Evolutionary conservation across 2,113 vertebrate species (phyloP).

Genomic region (Thamnophis sirtalis): DNA sequence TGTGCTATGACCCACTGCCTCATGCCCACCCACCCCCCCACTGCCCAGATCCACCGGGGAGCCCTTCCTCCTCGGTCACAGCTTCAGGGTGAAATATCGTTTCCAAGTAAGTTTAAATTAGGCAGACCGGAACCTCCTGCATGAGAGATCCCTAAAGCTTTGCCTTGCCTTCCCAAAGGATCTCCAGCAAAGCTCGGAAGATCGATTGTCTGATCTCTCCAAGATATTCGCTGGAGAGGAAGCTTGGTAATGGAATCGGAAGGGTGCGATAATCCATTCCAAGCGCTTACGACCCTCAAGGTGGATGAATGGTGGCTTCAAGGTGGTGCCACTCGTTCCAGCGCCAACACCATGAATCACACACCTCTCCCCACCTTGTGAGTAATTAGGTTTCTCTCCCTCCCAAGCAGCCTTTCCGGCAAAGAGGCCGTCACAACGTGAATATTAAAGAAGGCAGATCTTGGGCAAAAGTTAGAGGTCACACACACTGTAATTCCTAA

Average conservation of each 20-base stretch:
- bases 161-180: rapidly evolving
- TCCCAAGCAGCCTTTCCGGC: slow-evolving; percentile 38
- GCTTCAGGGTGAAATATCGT: neutral
- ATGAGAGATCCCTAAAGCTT: neutral
- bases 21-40: too few relatives aligned
- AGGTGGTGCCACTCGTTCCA: slow-evolving; percentile 57
- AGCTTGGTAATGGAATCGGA: slow-evolving; percentile 35
- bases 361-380: slow-evolving; percentile 39
- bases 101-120: slow-evolving; percentile 28
- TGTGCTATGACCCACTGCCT: slow-evolving; percentile 1
- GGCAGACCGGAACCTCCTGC: slow-evolving; percentile 18
- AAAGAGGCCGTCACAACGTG: slow-evolving; percentile 47
- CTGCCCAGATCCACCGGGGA: neutral
- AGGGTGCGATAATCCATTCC: slow-evolving; percentile 48
- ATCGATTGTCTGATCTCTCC: neutral
- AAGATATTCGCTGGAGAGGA: neutral
- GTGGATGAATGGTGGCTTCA: slow-evolving; percentile 39
- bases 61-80: neutral
- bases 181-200: neutral
- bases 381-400: slow-evolving; percentile 63
- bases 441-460: slow-evolving; percentile 61
- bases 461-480: slow-evolving; percentile 62
- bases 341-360: slow-evolving; percentile 58
- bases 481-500: slow-evolving; percentile 61
- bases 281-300: slow-evolving; percentile 42